phyloP scores from a whole-genome alignment of 2,113 vertebrate species.

The Tiliqua scincoides region DNA sequence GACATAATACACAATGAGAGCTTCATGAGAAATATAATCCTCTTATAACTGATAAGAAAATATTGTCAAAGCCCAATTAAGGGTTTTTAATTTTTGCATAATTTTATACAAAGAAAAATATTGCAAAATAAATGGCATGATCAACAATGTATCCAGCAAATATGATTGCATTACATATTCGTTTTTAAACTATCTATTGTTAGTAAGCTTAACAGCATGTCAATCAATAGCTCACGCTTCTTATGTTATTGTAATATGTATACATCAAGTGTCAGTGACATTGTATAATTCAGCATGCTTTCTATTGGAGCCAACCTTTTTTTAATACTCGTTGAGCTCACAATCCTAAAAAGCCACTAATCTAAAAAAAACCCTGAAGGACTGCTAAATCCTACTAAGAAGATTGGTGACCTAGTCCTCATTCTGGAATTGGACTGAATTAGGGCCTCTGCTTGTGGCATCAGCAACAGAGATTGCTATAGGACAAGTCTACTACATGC shows the following conservation, averaged over 20 bases:
- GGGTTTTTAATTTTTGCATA: background rate
- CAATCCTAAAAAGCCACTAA: constrained; percentile 72
- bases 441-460: constrained; percentile 19
- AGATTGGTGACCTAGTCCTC: constrained; percentile 67
- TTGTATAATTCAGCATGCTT: constrained; percentile 56
- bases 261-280: constrained; percentile 13
- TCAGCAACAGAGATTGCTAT: constrained; percentile 32
- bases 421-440: constrained; percentile 47
- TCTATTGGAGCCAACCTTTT: constrained; percentile 48
- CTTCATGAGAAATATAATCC: background rate
- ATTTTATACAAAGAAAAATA: background rate
- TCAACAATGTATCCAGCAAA: background rate
- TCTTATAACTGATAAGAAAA: constrained; percentile 5
- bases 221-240: rapidly evolving
- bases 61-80: background rate
- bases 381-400: constrained; percentile 68
- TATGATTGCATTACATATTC: background rate
- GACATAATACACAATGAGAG: background rate
- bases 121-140: background rate
- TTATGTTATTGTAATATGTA: background rate
- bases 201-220: background rate
- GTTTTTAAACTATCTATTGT: constrained; percentile 27
- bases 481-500: background rate
- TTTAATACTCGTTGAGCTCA: constrained; percentile 56
- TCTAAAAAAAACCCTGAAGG: constrained; percentile 46